These are phyloP conservation scores for Bombus superbus DNA, from an alignment of 1,140 invertebrate genomes.

Conservation along the genomic window DNA sequence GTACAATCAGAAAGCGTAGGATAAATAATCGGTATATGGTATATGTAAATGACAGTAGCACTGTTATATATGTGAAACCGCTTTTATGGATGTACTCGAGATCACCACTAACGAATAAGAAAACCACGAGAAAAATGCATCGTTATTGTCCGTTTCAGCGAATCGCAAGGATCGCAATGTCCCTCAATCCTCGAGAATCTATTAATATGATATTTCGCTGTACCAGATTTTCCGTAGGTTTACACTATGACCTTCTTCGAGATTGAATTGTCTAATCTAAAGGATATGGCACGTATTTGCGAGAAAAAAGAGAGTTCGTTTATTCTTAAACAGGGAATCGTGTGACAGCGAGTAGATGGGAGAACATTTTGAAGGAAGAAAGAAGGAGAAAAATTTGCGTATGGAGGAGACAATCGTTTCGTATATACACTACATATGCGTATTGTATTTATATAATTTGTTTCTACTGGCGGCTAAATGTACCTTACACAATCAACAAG, in stretches of 20 bases:
- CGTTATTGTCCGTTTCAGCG: neutral
- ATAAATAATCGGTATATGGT: constrained; percentile 29
- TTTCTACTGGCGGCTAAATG: neutral
- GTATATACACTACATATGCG: neutral
- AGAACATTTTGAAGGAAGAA: neutral
- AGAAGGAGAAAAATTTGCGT: neutral
- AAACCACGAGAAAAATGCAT: neutral
- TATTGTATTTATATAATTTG: constrained; percentile 4
- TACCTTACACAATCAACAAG: neutral
- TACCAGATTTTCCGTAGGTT: neutral
- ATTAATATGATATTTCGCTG: constrained; percentile 10
- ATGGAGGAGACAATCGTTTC: constrained; percentile 18
- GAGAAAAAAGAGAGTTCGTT: neutral
- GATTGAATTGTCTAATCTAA: neutral
- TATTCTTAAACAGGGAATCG: neutral
- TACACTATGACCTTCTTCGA: neutral
- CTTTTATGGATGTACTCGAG: constrained; percentile 38
- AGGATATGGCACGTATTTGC: neutral
- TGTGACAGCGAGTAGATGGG: too few species aligned
- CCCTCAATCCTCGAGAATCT: neutral
- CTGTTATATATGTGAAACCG: constrained; percentile 36
- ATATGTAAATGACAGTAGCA: constrained; percentile 33
- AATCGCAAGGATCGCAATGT: constrained; percentile 12
- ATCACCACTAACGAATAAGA: constrained; percentile 13
- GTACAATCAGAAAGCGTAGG: constrained; percentile 26